phyloP scores from a whole-genome alignment of 2,113 vertebrate genomes.

The Hypocryptadius cinnamomeus region DNA sequence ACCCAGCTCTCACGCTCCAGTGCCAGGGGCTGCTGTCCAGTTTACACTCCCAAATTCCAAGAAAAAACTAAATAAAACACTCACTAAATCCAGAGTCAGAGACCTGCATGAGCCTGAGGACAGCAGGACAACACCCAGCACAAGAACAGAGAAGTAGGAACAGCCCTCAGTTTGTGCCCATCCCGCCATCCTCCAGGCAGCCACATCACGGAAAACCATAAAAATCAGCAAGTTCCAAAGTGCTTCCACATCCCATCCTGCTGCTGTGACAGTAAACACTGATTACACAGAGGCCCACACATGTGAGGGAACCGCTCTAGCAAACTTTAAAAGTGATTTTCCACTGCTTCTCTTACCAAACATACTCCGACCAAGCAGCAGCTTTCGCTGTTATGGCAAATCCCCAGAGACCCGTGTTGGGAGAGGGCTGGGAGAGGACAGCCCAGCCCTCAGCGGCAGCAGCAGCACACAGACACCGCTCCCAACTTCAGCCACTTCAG shows the following conservation, averaged over 20 bases:
- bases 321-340: neutral
- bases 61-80: neutral
- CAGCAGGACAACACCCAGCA: neutral
- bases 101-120: neutral
- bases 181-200: neutral
- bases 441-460: neutral
- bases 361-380: neutral
- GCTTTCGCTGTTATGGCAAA: neutral
- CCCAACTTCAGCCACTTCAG: neutral
- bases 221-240: neutral
- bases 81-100: neutral
- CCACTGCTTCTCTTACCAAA: neutral
- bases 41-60: neutral
- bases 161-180: neutral
- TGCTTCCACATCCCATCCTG: neutral
- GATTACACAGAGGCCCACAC: neutral
- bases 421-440: neutral
- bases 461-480: neutral
- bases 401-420: neutral
- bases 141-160: neutral
- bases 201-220: neutral
- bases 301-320: fast-evolving
- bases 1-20: neutral
- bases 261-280: neutral
- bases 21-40: neutral